A percentile compares a stretch with the other conserved stretches of the same genome.
Evolutionary conservation across 2,797 vertebrate species (phyloP).

Genomic region (Hirundo rustica): DNA sequence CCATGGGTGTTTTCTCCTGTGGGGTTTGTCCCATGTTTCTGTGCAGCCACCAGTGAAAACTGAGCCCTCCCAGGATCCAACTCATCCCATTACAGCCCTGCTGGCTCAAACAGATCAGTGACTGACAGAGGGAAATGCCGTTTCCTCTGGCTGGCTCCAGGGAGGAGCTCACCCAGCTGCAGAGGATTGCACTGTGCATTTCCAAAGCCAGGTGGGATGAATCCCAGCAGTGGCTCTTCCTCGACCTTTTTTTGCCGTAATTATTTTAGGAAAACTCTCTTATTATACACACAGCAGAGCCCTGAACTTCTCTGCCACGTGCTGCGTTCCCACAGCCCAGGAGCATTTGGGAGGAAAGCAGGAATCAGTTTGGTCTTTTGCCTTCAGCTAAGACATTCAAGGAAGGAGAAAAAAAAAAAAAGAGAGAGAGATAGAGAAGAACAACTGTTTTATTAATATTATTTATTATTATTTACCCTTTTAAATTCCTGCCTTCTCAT

Average conservation of each 20-base stretch:
- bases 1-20: background rate
- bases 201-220: background rate
- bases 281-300: background rate
- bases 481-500: constrained; percentile 24
- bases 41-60: background rate
- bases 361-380: background rate
- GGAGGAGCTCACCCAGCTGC: constrained; percentile 4
- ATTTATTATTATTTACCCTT: background rate
- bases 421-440: background rate
- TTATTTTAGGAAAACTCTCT: background rate
- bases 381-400: background rate
- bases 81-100: background rate
- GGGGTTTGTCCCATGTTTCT: background rate
- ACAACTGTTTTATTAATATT: background rate
- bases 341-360: background rate
- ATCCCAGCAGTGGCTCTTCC: background rate
- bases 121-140: background rate
- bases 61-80: background rate
- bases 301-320: background rate
- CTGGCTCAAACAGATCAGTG: background rate
- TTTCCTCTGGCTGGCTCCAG: background rate
- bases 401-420: background rate
- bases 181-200: background rate
- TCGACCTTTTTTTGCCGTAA: background rate
- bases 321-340: background rate